phyloP scores from a whole-genome alignment of 2,888 invertebrate genomes.

The Eucera pruinosa region DNA sequence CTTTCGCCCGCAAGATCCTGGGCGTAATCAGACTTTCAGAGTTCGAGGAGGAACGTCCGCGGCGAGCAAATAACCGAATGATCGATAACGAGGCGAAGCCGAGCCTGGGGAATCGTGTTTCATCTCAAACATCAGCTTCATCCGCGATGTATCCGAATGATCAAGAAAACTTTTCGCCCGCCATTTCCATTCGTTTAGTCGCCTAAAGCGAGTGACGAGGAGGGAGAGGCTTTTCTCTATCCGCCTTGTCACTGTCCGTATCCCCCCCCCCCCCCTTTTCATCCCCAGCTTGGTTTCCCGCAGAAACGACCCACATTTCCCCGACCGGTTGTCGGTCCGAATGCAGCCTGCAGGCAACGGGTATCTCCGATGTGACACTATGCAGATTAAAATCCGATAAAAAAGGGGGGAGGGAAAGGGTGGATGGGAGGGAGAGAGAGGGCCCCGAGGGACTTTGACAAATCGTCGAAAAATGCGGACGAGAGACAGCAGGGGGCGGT shows the following conservation, averaged over 20 bases:
- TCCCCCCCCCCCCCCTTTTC: not conserved
- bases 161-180: conserved; percentile 33
- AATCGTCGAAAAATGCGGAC: conserved; percentile 80
- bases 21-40: conserved; percentile 9
- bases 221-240: conserved; percentile 30
- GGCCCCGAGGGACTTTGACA: conserved; percentile 78
- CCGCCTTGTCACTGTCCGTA: conserved; percentile 26
- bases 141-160: conserved; percentile 11
- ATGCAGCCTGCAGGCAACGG: conserved; percentile 64
- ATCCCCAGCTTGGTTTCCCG: conserved; percentile 21
- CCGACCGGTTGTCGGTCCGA: conserved; percentile 51
- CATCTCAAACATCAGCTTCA: not conserved
- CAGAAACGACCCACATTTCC: conserved; percentile 60
- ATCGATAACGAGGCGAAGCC: conserved; percentile 27
- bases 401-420: conserved; percentile 52
- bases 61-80: conserved; percentile 12
- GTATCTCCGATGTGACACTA: conserved; percentile 73
- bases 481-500: conserved; percentile 58
- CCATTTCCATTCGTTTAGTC: conserved; percentile 30
- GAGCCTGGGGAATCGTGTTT: conserved; percentile 10
- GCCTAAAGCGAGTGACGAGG: conserved; percentile 45
- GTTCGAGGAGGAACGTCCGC: not conserved
- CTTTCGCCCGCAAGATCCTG: conserved; percentile 4
- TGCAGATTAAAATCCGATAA: conserved; percentile 82
- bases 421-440: conserved; percentile 3